phyloP scores from a whole-genome alignment of 1,140 invertebrate species.

The Drosophila tropicalis region DNA sequence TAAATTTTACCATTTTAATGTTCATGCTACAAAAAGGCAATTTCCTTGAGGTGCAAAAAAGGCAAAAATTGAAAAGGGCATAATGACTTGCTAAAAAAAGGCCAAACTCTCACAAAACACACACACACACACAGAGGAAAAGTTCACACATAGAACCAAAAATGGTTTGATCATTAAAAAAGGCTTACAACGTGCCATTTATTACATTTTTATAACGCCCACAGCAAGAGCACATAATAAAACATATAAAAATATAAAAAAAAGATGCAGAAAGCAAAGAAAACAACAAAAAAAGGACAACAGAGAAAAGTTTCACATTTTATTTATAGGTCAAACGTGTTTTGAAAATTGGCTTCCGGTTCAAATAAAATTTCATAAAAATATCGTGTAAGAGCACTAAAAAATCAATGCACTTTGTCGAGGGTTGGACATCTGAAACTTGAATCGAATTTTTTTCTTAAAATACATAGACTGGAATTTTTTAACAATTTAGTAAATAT shows the following conservation, averaged over 20 bases:
- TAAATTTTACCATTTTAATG: constrained; percentile 77
- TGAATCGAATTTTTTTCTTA: no score
- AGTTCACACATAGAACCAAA: constrained; percentile 27
- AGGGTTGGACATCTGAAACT: no score
- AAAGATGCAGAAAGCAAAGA: constrained; percentile 6
- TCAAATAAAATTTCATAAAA: constrained; percentile 16
- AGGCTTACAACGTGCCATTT: constrained; percentile 70
- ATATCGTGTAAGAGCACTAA: constrained; percentile 15
- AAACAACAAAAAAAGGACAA: neutral
- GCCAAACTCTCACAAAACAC: constrained; percentile 15
- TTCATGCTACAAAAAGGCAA: constrained; percentile 66
- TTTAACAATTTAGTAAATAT: no score
- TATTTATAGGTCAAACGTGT: constrained; percentile 9
- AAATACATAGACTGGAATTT: no score
- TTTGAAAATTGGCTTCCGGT: constrained; percentile 4
- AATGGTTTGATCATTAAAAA: constrained; percentile 73
- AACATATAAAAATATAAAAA: constrained; percentile 18
- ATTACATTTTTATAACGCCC: constrained; percentile 63
- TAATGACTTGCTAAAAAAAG: constrained; percentile 63
- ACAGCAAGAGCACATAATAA: constrained; percentile 42
- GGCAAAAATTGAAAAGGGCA: constrained; percentile 69
- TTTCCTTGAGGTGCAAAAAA: constrained; percentile 70
- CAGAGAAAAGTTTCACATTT: constrained; percentile 10
- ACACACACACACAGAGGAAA: constrained; percentile 6
- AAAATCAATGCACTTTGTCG: constrained; percentile 5